These are phyloP conservation scores for Andrena fulva DNA, from an alignment of 2,888 invertebrate genomes.

Conservation along the genomic window DNA sequence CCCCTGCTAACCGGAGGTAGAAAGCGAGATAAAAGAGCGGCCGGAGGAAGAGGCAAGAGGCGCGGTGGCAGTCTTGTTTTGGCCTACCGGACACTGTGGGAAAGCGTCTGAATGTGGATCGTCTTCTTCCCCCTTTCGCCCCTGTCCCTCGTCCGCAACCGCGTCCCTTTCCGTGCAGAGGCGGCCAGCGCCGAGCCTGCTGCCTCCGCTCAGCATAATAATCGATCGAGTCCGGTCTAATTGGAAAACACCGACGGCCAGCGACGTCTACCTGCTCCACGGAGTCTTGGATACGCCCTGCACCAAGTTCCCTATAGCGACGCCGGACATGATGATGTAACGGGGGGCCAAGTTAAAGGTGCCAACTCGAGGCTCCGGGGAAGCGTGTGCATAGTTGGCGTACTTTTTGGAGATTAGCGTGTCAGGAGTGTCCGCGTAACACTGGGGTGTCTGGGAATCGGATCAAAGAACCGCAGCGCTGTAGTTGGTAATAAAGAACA, in stretches of 20 bases:
- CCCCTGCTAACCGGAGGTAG: constrained; percentile 53
- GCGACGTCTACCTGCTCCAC: constrained; percentile 31
- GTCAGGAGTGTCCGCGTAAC: too few species aligned
- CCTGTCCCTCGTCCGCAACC: background rate
- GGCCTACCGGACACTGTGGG: constrained; percentile 82
- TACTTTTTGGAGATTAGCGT: too few species aligned
- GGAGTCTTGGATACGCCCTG: too few species aligned
- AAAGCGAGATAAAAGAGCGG: constrained; percentile 45
- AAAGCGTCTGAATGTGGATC: constrained; percentile 74
- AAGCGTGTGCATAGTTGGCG: too few species aligned
- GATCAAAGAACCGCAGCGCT: too few species aligned
- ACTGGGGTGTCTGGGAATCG: too few species aligned
- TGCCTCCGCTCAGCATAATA: constrained; percentile 61
- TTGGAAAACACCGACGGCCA: constrained; percentile 70
- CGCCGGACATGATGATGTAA: too few species aligned
- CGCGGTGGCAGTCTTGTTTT: constrained; percentile 70
- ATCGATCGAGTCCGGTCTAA: constrained; percentile 69
- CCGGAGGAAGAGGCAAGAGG: constrained; percentile 37
- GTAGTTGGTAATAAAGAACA: too few species aligned
- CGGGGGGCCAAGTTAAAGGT: too few species aligned
- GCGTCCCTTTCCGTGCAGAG: constrained; percentile 30
- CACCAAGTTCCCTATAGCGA: too few species aligned
- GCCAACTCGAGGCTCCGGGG: too few species aligned
- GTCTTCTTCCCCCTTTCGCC: constrained; percentile 2
- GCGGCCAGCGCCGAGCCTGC: constrained; percentile 24